phyloP scores from a whole-genome alignment of 2,797 vertebrate species.

The Buceros bicornis region DNA sequence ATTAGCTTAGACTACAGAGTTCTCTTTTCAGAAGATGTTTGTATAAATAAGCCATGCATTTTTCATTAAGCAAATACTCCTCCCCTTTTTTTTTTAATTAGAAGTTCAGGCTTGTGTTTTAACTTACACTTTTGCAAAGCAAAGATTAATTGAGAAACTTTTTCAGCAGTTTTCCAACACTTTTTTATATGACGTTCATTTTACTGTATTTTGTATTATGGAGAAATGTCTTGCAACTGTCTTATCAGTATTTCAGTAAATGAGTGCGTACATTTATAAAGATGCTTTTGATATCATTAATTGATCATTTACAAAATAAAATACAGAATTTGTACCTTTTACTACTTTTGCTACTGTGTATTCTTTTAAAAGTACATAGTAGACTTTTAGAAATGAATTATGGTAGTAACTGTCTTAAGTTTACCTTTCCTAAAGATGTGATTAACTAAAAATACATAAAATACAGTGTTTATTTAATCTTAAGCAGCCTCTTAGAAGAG shows the following conservation, averaged over 20 bases:
- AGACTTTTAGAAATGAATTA: background rate
- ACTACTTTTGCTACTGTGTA: background rate
- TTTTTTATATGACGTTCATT: background rate
- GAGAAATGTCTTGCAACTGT: background rate
- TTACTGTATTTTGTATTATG: background rate
- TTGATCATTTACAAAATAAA: background rate
- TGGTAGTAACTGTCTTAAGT: background rate
- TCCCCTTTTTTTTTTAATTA: background rate
- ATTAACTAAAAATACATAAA: background rate
- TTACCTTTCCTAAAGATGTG: background rate
- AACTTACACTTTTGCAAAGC: slow-evolving; percentile 26
- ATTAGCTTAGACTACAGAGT: slow-evolving; percentile 77
- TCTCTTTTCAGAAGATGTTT: slow-evolving; percentile 79
- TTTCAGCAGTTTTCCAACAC: background rate
- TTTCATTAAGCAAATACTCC: slow-evolving; percentile 72
- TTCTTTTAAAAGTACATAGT: background rate
- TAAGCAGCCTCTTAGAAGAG: background rate
- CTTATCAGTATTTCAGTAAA: background rate
- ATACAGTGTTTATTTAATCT: background rate
- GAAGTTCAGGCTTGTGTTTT: slow-evolving; percentile 26
- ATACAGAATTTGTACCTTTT: background rate
- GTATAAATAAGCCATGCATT: slow-evolving; percentile 75
- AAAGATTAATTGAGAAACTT: background rate
- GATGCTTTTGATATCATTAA: background rate
- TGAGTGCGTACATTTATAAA: background rate